These are phyloP conservation scores for Ophion obscuratus DNA, from an alignment of 2,888 invertebrate species.

Conservation along the genomic window DNA sequence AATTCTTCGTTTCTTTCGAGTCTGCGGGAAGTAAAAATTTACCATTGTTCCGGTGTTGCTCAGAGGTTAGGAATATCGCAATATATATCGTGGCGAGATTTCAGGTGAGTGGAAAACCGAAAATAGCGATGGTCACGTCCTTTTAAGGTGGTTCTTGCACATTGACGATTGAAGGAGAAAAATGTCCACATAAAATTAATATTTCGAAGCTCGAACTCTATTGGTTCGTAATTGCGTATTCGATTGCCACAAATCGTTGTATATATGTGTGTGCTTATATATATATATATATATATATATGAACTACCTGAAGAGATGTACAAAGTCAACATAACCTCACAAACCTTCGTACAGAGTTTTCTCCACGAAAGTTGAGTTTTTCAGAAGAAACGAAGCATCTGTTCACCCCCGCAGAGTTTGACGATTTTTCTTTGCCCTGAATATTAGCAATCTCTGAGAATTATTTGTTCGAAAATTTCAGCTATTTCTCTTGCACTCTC, in stretches of 20 bases:
- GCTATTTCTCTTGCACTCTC: too few species aligned
- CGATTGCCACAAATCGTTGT: background rate
- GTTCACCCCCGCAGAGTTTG: too few species aligned
- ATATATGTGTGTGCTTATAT: background rate
- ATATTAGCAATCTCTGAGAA: too few species aligned
- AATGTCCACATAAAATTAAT: background rate
- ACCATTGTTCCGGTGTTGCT: background rate
- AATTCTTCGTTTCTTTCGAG: background rate
- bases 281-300: too few species aligned
- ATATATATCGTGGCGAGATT: background rate
- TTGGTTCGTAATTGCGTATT: background rate
- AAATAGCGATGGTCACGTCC: background rate
- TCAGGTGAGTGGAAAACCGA: conserved; percentile 1
- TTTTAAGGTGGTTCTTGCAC: background rate
- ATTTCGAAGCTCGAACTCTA: background rate
- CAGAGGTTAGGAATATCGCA: conserved; percentile 43
- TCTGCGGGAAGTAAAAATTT: background rate
- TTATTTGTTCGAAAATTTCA: too few species aligned
- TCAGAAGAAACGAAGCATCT: too few species aligned
- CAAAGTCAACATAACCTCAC: too few species aligned
- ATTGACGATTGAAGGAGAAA: background rate
- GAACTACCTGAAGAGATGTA: too few species aligned
- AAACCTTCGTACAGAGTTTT: too few species aligned
- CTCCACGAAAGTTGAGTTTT: too few species aligned
- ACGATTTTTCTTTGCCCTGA: too few species aligned